These are phyloP conservation scores for Octonoba sinensis DNA, from an alignment of 2,888 invertebrate genomes.

Conservation along the genomic window DNA sequence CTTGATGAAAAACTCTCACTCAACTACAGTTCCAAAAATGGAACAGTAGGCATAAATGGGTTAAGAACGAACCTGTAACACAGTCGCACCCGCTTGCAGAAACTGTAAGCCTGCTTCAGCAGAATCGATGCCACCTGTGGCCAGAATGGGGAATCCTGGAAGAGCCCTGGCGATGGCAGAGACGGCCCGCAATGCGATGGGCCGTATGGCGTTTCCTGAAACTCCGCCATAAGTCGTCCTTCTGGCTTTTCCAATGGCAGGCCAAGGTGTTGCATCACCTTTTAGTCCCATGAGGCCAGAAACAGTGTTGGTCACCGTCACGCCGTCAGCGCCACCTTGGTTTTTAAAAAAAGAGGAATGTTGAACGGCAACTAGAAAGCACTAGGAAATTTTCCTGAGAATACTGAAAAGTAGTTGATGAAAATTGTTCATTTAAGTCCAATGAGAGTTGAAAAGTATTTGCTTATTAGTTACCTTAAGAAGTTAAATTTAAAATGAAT, in stretches of 20 bases:
- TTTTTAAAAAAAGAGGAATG: too few relatives aligned
- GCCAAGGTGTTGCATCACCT: constrained; percentile 90
- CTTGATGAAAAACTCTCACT: too few relatives aligned
- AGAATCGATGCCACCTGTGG: constrained; percentile 97
- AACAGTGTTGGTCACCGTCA: constrained; percentile 97
- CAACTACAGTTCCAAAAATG: too few relatives aligned
- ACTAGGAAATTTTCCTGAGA: too few relatives aligned
- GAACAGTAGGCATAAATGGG: too few relatives aligned
- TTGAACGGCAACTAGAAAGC: too few relatives aligned
- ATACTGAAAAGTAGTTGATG: too few relatives aligned
- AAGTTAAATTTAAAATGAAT: too few relatives aligned
- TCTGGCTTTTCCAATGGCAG: constrained; percentile 84
- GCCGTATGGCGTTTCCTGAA: constrained; percentile 93
- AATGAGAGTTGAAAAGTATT: too few relatives aligned
- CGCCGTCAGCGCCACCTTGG: constrained; percentile 93
- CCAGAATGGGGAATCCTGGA: constrained; percentile 92
- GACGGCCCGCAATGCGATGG: constrained; percentile 91
- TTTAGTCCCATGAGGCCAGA: constrained; percentile 92
- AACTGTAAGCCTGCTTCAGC: constrained; percentile 96
- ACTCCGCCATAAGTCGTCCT: constrained; percentile 94
- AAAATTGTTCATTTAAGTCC: too few relatives aligned
- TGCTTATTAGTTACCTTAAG: too few relatives aligned
- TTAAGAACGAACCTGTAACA: constrained; percentile 82
- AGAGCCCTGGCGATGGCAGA: constrained; percentile 86
- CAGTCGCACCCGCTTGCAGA: constrained; percentile 90